Base-by-base conservation (phyloP, 2,797 vertebrate genomes). In the Rhynchonycteris naso region DNA sequence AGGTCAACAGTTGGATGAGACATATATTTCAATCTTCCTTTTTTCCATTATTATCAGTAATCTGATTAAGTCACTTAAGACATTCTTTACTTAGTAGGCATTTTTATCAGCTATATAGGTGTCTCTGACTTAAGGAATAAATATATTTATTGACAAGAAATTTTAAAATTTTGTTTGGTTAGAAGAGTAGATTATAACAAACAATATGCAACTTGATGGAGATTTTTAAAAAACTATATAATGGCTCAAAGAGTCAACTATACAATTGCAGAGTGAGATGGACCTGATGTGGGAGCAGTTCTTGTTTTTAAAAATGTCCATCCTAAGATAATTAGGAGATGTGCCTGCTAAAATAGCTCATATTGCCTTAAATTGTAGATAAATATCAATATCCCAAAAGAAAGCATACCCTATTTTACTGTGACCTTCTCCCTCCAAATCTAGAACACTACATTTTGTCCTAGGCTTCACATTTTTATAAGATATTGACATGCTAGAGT, bases 21-120 rank as follows among this genome's bases (percentile, higher is more conserved):
- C 26, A 65, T 19, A 0, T 12, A 75, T 11, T 50, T 86, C 26
- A 71, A 6, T 24, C 26, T 30, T 13, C 16, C 33, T 8, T 65
- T 1, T 87, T 92, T 38, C 24, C 65, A 6, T 84, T 92, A 80
- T 76, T 83, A 81, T 65, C 52, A n/a, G 22, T 86, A 18, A 91
- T n/a, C 47, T 88, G 69, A 83, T 84, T 66, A 91, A 88, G 35
- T n/a, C 43, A 86, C 4, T 86, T 30, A 81, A 56, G 26, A 43
- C 50, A 90, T 58, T 75, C 75, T 79, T 95, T 65, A 59, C 14
- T 76, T 85, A 90, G 68, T 15, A 88, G 63, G 30, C 5, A 74
- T 63, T 83, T 92, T 90, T 94, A 72, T 84, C 75, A 91, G 90
- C 65, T 68, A 2, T 33, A 68, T 30, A 72, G 15, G n/a, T 89